Base-by-base conservation (phyloP, 2,113 vertebrate genomes). In the Clarias gariepinus region DNA sequence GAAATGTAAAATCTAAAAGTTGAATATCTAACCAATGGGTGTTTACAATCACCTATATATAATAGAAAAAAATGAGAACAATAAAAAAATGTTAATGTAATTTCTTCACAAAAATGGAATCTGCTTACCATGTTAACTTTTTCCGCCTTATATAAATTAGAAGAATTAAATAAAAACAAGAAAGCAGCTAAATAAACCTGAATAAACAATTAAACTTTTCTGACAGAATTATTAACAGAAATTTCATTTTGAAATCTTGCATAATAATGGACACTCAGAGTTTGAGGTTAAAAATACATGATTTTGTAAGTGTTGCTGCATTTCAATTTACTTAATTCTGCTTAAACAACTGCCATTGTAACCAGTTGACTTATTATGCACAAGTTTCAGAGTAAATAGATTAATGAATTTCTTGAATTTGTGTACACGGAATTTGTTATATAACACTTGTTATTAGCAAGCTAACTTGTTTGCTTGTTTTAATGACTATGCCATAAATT, bases 401-500 rank as follows among this genome's bases (percentile, higher is more conserved):
- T 78, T 57, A 57, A 78, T 30, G 53, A 53, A 78, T 57, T 78
- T 57, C 6, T 57, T 57, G n/a, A 78, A 28, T 57, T 30, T 78
- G 52, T 57, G 47, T n/a, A 28, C 13, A 15, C 2, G 53, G 23
- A 25, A 52, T 76, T 76, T n/a, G 21, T 53, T 53, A 28, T 52
- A 77, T 15, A 53, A 55, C 25, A 53, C 23, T 55, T 53, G 25
- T n/a, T 78, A 55, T 78, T 78, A 78, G 52, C 53, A 30, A n/a
- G 23, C 16, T 78, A 78, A 78, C 76, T 78, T 78, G 76, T 15
- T 78, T 78, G 76, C 16, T 16, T 12, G 25, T 78, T 78, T 78
- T 78, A 78, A 78, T 78, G 76, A 78, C 76, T 28, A 57, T 16
- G 7, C 53, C 28, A 15, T 30, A 30, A 78, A 78, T 78, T n/a